Evolutionary conservation across 53 echinoderm and acorn worm species (phyloP).

Genomic region (Stichopus horrens): DNA sequence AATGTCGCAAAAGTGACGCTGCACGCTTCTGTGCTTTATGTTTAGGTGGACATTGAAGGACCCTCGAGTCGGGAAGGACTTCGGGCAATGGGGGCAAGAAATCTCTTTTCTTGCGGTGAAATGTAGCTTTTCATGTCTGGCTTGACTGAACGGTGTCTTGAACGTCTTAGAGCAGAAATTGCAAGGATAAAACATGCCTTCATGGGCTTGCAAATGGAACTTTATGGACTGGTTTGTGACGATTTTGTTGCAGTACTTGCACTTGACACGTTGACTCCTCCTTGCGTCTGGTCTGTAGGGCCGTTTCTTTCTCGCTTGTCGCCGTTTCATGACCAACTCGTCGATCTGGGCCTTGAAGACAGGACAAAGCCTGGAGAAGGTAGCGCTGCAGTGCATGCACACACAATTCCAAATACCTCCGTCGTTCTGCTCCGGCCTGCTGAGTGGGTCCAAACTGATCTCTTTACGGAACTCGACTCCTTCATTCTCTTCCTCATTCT

Average conservation of each 20-base stretch:
- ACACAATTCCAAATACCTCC: constrained; percentile 27
- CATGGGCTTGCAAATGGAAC: constrained; percentile 20
- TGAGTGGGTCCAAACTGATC: constrained; percentile 6
- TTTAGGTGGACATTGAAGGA: constrained; percentile 45
- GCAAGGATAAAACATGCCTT: constrained; percentile 24
- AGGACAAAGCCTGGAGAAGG: constrained; percentile 22
- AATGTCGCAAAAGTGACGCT: constrained; percentile 33
- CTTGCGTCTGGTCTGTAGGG: background rate
- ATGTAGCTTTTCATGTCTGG: constrained; percentile 30
- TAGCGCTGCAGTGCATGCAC: constrained; percentile 17
- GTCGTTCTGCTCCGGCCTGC: background rate
- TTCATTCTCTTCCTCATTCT: constrained; percentile 16
- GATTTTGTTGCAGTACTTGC: constrained; percentile 23
- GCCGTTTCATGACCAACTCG: background rate
- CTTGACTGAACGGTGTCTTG: constrained; percentile 27
- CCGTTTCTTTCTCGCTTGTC: constrained; percentile 6
- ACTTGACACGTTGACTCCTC: background rate
- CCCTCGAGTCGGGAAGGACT: constrained; percentile 4
- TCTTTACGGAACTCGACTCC: constrained; percentile 41
- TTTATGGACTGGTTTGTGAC: constrained; percentile 35
- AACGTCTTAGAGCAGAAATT: constrained; percentile 30
- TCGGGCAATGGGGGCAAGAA: constrained; percentile 7
- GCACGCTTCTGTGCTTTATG: constrained; percentile 12
- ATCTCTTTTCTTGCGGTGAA: constrained; percentile 15
- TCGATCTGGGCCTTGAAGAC: constrained; percentile 24